These are phyloP conservation scores for Alexandromys fortis DNA, from an alignment of 2,113 vertebrate genomes.

Conservation along the genomic window DNA sequence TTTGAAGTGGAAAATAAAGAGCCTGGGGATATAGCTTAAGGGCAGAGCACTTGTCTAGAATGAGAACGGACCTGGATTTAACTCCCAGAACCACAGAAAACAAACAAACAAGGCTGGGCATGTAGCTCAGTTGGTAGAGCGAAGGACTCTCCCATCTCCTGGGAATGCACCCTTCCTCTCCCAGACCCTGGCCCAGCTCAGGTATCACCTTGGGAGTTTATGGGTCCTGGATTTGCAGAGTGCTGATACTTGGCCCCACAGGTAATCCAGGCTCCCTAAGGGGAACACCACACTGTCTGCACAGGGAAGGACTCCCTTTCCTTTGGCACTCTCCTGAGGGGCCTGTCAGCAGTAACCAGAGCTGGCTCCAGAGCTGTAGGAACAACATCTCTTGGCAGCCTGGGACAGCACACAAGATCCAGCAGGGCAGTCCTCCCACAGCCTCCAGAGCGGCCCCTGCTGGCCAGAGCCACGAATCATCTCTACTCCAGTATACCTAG, in stretches of 20 bases:
- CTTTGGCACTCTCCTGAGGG: not conserved
- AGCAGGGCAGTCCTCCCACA: not conserved
- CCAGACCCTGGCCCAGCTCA: not conserved
- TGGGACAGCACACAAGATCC: conserved; percentile 32
- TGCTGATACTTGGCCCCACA: not conserved
- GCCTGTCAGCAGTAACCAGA: conserved; percentile 64
- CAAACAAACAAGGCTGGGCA: not conserved
- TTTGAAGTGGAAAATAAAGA: not conserved
- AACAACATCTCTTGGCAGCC: conserved; percentile 59
- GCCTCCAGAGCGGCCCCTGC: not conserved
- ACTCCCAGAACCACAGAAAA: not conserved
- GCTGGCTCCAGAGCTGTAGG: conserved; percentile 63
- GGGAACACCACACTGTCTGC: not conserved
- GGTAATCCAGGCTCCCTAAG: not conserved
- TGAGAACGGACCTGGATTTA: not conserved
- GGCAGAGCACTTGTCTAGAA: not conserved
- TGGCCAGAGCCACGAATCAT: not conserved
- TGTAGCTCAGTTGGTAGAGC: not conserved
- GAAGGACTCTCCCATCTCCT: not conserved
- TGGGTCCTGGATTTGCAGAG: not conserved
- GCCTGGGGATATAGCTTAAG: not conserved
- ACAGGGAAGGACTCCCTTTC: not conserved
- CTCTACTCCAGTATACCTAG: not conserved
- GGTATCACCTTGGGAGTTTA: not conserved
- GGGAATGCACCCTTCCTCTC: too few species aligned